A percentile compares a stretch with the other conserved stretches of the same genome.
These are phyloP conservation scores for Cirrhinus molitorella DNA, from an alignment of 2,797 vertebrate genomes.

Conservation along the genomic window DNA sequence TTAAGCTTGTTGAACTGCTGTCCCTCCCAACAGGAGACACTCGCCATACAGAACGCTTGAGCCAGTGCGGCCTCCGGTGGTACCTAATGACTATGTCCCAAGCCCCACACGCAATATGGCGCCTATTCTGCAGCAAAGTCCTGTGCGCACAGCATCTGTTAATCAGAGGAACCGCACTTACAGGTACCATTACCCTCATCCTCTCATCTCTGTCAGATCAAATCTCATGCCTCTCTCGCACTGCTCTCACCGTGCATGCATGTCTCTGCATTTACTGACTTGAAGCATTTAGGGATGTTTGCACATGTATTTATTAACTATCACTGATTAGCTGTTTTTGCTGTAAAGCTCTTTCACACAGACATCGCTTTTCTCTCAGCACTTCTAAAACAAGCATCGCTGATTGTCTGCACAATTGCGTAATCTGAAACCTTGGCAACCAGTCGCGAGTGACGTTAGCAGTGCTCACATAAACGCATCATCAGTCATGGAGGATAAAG, in stretches of 20 bases:
- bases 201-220: not conserved
- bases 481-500: slow-evolving; percentile 25
- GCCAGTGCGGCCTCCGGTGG: slow-evolving; percentile 95
- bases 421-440: slow-evolving; percentile 34
- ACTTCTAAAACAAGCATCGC: slow-evolving; percentile 30
- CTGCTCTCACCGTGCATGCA: not conserved
- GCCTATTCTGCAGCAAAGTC: slow-evolving; percentile 87
- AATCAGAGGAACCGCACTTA: slow-evolving; percentile 94
- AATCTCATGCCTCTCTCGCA: not conserved
- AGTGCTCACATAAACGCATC: slow-evolving; percentile 4
- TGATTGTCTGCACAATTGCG: slow-evolving; percentile 35
- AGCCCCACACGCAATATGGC: slow-evolving; percentile 90
- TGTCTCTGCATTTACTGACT: not conserved
- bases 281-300: not conserved
- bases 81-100: slow-evolving; percentile 96
- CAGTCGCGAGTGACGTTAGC: slow-evolving; percentile 13
- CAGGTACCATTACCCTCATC: slow-evolving; percentile 82
- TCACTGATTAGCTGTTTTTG: not conserved
- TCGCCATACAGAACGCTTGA: slow-evolving; percentile 97
- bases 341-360: not conserved
- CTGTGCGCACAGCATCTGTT: slow-evolving; percentile 91
- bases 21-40: slow-evolving; percentile 84
- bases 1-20: slow-evolving; percentile 7
- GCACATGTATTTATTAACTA: not conserved
- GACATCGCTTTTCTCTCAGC: not conserved